Conservation (phyloP, 2,113 vertebrate genomes). For the Amphiprion ocellaris region DNA sequence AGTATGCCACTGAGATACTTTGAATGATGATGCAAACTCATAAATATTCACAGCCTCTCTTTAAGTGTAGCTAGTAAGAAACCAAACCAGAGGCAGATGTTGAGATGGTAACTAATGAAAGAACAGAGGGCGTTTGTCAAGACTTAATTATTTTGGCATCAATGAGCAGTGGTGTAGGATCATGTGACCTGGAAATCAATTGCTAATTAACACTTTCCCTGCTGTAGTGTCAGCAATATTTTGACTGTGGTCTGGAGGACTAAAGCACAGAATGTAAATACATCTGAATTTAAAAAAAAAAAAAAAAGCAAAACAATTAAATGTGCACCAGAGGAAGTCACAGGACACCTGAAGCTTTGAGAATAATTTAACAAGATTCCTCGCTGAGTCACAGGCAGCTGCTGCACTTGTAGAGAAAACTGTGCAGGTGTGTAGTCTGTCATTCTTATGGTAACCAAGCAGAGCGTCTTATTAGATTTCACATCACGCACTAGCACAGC, state of each 20-base stretch:
- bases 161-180: conserved; percentile 20
- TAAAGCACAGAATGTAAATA: background rate
- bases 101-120: conserved; percentile 11
- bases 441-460: conserved; percentile 38
- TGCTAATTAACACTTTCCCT: conserved; percentile 35
- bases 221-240: background rate
- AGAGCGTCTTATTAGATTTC: conserved; percentile 63
- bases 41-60: background rate
- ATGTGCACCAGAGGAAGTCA: background rate
- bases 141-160: conserved; percentile 37
- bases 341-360: conserved; percentile 14
- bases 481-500: conserved; percentile 56
- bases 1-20: background rate
- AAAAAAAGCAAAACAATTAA: background rate
- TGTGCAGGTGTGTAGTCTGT: conserved; percentile 32
- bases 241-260: background rate
- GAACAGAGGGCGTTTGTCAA: conserved; percentile 11
- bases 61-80: background rate
- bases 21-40: background rate
- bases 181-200: conserved; percentile 58
- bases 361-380: conserved; percentile 1
- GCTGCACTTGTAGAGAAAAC: background rate
- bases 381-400: conserved; percentile 29
- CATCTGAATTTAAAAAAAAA: background rate
- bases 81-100: background rate